A percentile compares a stretch with the other conserved stretches of the same genome.
Evolutionary conservation across 1,140 invertebrate species (phyloP).

Genomic region (Oedothorax gibbosus): DNA sequence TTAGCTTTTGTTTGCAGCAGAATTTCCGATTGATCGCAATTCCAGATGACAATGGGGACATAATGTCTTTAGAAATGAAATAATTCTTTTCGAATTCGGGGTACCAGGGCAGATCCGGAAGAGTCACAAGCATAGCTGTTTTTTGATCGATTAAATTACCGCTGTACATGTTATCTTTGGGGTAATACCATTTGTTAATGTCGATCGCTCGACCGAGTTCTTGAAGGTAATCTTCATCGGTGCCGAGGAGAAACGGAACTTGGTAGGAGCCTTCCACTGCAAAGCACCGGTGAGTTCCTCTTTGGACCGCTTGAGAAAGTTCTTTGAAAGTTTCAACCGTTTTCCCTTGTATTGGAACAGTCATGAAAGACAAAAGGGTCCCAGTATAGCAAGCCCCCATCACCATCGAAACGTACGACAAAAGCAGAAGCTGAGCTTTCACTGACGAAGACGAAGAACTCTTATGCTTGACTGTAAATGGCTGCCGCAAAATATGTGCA

Average conservation of each 20-base stretch:
- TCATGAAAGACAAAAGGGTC: conserved; percentile 11
- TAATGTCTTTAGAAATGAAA: background rate
- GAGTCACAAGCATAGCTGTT: background rate
- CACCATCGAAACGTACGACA: no score
- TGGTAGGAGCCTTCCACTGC: background rate
- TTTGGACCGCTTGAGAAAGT: conserved; percentile 1
- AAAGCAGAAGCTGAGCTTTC: no score
- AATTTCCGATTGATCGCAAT: background rate
- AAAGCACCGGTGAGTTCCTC: background rate
- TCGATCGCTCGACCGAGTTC: background rate
- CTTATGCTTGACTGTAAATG: no score
- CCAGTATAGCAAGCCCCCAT: background rate
- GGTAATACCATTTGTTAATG: background rate
- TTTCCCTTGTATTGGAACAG: background rate
- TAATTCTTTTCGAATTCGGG: background rate
- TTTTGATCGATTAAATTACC: background rate
- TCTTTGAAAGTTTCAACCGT: conserved; percentile 1
- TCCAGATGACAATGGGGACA: background rate
- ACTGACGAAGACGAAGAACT: no score
- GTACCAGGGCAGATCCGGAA: background rate
- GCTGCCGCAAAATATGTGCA: no score
- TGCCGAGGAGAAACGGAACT: background rate
- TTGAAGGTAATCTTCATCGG: background rate
- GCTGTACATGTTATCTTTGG: background rate
- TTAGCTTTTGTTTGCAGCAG: background rate